A percentile compares a stretch with the other conserved stretches of the same genome.
Evolutionary conservation across 2,888 invertebrate genomes (phyloP).

Genomic region (Brachypterus glaber): DNA sequence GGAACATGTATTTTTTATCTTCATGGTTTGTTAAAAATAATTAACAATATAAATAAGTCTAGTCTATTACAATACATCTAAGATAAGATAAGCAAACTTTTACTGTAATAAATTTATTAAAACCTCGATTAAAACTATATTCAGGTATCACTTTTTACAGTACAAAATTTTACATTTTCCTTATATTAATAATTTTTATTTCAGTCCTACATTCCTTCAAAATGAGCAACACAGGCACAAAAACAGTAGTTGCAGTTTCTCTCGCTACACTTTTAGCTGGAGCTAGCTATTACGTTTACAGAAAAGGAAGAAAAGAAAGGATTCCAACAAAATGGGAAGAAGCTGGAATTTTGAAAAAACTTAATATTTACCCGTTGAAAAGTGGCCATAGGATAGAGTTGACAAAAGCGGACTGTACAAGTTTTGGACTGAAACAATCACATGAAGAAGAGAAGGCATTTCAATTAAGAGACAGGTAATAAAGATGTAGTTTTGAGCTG

Average conservation of each 20-base stretch:
- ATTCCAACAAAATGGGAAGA: slow-evolving; percentile 33
- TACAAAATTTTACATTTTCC: too few relatives aligned
- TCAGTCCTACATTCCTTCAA: slow-evolving; percentile 8
- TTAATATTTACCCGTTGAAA: slow-evolving; percentile 37
- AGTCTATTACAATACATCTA: too few relatives aligned
- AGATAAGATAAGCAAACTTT: too few relatives aligned
- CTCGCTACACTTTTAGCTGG: slow-evolving; percentile 23
- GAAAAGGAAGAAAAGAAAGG: slow-evolving; percentile 26
- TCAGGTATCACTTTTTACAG: too few relatives aligned
- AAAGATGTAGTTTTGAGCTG: not conserved
- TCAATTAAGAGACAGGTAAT: slow-evolving; percentile 33
- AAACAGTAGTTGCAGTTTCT: slow-evolving; percentile 16
- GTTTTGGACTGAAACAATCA: slow-evolving; percentile 30
- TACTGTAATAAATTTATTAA: too few relatives aligned
- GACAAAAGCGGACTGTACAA: slow-evolving; percentile 30
- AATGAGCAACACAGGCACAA: slow-evolving; percentile 22
- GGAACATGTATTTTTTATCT: too few relatives aligned
- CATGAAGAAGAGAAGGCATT: slow-evolving; percentile 23
- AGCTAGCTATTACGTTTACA: slow-evolving; percentile 22
- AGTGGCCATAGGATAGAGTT: slow-evolving; percentile 36
- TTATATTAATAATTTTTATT: slow-evolving; percentile 2
- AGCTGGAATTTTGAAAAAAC: slow-evolving; percentile 32
- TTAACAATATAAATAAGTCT: too few relatives aligned
- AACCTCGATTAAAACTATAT: too few relatives aligned
- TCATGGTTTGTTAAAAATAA: too few relatives aligned